Conservation (phyloP, 2,888 invertebrate genomes). For the Cerceris ruficornis region DNA sequence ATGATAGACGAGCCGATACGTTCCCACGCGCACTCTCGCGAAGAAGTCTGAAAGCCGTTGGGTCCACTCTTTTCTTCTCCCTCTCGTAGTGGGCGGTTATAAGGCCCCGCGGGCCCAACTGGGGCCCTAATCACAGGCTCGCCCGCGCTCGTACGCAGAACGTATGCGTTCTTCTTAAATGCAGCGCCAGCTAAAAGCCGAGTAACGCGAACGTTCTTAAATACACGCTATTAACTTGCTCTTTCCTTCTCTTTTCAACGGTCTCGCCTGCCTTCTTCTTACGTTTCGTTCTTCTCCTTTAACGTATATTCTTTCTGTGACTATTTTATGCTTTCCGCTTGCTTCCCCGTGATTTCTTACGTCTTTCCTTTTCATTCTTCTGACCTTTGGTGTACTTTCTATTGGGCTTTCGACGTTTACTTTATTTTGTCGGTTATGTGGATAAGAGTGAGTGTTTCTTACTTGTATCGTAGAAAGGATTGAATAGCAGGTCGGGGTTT, state of each 20-base stretch:
- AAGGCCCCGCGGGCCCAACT: slow-evolving; percentile 68
- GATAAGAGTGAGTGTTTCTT: background rate
- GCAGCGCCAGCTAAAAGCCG: slow-evolving; percentile 63
- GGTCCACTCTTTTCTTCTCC: slow-evolving; percentile 26
- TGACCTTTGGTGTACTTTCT: background rate
- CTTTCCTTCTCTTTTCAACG: background rate
- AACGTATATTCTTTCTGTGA: background rate
- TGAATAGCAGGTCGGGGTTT: no score
- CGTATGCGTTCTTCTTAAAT: slow-evolving; percentile 65
- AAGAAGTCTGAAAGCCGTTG: slow-evolving; percentile 52
- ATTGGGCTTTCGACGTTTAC: background rate
- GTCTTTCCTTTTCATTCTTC: background rate
- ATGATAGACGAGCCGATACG: slow-evolving; percentile 79
- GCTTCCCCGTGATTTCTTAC: background rate
- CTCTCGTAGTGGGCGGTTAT: slow-evolving; percentile 77
- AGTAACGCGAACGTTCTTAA: slow-evolving; percentile 68
- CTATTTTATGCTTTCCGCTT: background rate
- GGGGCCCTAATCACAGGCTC: slow-evolving; percentile 79
- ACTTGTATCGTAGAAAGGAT: no score
- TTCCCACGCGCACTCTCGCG: slow-evolving; percentile 76
- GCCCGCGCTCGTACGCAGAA: slow-evolving; percentile 65
- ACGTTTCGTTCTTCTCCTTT: background rate
- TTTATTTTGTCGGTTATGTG: background rate
- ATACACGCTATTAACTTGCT: slow-evolving; percentile 60
- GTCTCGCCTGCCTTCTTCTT: background rate